Evolutionary conservation across 2,888 invertebrate species (phyloP).

Genomic region (Taphrorychus bicolor): DNA sequence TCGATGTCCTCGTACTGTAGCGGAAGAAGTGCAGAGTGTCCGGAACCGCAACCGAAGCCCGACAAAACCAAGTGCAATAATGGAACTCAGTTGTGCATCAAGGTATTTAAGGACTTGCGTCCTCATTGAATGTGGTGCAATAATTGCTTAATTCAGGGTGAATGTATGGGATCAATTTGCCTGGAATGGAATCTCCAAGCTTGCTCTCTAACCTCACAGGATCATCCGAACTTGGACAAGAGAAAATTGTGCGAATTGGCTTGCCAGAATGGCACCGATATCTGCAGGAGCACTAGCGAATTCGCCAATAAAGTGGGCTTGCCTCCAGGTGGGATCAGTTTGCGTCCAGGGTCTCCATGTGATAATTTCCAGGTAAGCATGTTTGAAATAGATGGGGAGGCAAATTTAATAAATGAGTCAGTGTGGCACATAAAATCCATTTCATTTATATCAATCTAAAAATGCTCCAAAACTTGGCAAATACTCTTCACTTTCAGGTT

Average conservation of each 20-base stretch:
- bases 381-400: too few species aligned
- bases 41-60: constrained; percentile 78
- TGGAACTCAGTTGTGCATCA: constrained; percentile 85
- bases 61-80: constrained; percentile 97
- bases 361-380: constrained; percentile 89
- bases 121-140: background rate
- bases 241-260: constrained; percentile 94
- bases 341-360: constrained; percentile 96
- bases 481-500: too few species aligned
- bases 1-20: constrained; percentile 87
- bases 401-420: too few species aligned
- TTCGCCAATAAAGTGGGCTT: constrained; percentile 77
- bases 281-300: constrained; percentile 88
- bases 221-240: constrained; percentile 78
- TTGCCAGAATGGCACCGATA: constrained; percentile 86
- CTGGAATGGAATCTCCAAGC: constrained; percentile 92
- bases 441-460: too few species aligned
- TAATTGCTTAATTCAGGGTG: constrained; percentile 67
- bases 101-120: constrained; percentile 44
- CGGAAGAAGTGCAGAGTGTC: constrained; percentile 87
- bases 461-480: too few species aligned
- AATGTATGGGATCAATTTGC: constrained; percentile 95
- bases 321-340: constrained; percentile 81
- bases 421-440: too few species aligned
- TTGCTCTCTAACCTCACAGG: constrained; percentile 89